Percentiles rank a stretch among this genome's conserved stretches.
These are phyloP conservation scores for Rhagonycha fulva DNA, from an alignment of 2,888 invertebrate genomes.

Conservation along the genomic window DNA sequence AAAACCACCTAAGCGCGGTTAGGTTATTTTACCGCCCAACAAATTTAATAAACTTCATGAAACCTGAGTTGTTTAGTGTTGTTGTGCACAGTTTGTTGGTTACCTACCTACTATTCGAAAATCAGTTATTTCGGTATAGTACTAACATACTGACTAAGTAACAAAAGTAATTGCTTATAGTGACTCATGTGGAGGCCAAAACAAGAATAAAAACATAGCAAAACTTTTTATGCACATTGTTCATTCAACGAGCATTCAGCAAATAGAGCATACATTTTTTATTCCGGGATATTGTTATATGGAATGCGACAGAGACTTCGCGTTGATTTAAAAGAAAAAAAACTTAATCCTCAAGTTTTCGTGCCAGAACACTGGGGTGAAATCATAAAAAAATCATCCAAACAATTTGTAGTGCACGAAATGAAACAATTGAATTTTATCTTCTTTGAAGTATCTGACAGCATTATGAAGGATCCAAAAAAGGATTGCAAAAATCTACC, in stretches of 20 bases:
- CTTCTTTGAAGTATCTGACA: slow-evolving; percentile 34
- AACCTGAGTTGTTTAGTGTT: too few species aligned
- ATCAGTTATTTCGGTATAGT: too few species aligned
- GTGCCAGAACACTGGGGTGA: slow-evolving; percentile 7
- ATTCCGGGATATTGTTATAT: slow-evolving; percentile 32
- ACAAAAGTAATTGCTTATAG: slow-evolving; percentile 13
- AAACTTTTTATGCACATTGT: slow-evolving; percentile 33
- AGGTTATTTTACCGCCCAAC: too few species aligned
- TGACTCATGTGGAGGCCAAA: slow-evolving; percentile 33
- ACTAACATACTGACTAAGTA: too few species aligned
- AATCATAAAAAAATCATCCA: slow-evolving; percentile 18
- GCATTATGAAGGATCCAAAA: neutral
- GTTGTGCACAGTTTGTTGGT: too few species aligned
- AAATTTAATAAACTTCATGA: too few species aligned
- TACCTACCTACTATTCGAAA: too few species aligned
- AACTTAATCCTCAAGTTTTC: slow-evolving; percentile 13
- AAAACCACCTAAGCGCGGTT: too few species aligned
- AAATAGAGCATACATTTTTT: slow-evolving; percentile 32
- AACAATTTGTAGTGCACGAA: slow-evolving; percentile 2
- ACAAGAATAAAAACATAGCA: slow-evolving; percentile 34
- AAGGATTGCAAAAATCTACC: neutral
- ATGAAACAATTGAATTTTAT: slow-evolving; percentile 20
- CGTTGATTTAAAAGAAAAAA: slow-evolving; percentile 14
- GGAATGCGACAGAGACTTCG: slow-evolving; percentile 27
- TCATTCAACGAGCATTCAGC: slow-evolving; percentile 23